phyloP scores from a whole-genome alignment of 2,888 invertebrate species.

The Eustalomyia histrio region DNA sequence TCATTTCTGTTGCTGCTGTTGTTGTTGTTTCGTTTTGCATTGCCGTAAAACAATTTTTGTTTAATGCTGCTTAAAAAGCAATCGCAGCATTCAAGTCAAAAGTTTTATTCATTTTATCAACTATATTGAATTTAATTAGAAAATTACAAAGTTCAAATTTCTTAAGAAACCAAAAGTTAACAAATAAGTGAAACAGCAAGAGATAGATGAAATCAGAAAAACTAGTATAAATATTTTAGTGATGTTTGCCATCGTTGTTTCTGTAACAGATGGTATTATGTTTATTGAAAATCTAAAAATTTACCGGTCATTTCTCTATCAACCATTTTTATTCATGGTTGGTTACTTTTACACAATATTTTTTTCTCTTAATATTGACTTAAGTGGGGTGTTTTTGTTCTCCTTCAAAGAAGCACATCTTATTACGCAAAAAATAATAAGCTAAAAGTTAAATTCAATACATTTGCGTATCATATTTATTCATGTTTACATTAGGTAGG shows the following conservation, averaged over 20 bases:
- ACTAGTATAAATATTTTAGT: conserved; percentile 3
- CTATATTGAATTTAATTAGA: conserved; percentile 53
- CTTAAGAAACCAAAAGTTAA: background rate
- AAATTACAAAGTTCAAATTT: conserved; percentile 46
- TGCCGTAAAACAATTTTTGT: conserved; percentile 33
- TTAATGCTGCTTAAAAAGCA: conserved; percentile 48
- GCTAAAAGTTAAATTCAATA: background rate
- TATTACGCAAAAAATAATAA: background rate
- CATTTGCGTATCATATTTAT: background rate
- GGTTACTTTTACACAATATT: conserved; percentile 8
- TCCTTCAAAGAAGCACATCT: background rate
- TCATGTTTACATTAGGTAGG: background rate
- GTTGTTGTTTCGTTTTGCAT: conserved; percentile 7
- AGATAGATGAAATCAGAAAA: background rate
- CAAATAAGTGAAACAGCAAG: too few species aligned
- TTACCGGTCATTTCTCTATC: conserved; percentile 30
- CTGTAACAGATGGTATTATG: conserved; percentile 45
- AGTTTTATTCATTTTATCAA: conserved; percentile 26
- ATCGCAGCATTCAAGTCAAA: conserved; percentile 32
- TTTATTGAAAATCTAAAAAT: conserved; percentile 21
- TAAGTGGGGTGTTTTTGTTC: background rate
- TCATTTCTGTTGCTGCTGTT: background rate
- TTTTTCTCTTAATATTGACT: background rate
- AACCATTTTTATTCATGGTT: conserved; percentile 24
- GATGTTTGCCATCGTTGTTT: conserved; percentile 9